A percentile compares a stretch with the other conserved stretches of the same genome.
These are phyloP conservation scores for Schrankia costaestrigalis DNA, from an alignment of 2,888 invertebrate genomes.

Conservation along the genomic window DNA sequence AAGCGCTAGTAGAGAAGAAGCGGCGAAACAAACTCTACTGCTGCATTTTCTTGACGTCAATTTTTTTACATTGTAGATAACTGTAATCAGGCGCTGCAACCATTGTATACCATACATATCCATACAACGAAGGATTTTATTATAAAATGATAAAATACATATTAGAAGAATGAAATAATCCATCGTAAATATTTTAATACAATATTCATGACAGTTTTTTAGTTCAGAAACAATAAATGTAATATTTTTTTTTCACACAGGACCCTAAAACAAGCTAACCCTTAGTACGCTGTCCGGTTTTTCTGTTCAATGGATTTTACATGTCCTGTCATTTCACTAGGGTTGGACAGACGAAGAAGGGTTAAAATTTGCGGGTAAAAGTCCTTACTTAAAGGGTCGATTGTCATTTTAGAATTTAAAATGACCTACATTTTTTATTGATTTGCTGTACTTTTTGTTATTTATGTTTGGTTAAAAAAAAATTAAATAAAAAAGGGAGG, in stretches of 20 bases:
- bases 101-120: no score
- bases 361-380: constrained; percentile 45
- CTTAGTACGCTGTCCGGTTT: constrained; percentile 40
- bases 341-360: constrained; percentile 41
- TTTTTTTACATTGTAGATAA: no score
- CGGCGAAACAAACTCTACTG: no score
- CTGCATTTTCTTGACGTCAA: no score
- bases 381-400: constrained; percentile 40
- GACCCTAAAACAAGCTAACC: constrained; percentile 19
- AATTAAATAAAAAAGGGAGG: neutral
- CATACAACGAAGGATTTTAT: no score
- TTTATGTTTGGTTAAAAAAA: neutral
- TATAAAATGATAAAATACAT: no score
- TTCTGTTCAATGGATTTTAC: constrained; percentile 60
- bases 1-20: no score
- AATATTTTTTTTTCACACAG: constrained; percentile 6
- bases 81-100: no score
- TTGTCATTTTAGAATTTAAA: constrained; percentile 32
- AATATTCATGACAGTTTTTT: neutral
- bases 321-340: constrained; percentile 54
- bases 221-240: constrained; percentile 2
- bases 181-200: no score
- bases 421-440: constrained; percentile 29
- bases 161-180: no score
- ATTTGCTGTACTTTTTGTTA: constrained; percentile 8